Percentiles rank a stretch among this genome's conserved stretches.
Evolutionary conservation across 37 sponge, comb jelly and placozoan species (phyloP).

Genomic region (Cladorhizidae sp.): DNA sequence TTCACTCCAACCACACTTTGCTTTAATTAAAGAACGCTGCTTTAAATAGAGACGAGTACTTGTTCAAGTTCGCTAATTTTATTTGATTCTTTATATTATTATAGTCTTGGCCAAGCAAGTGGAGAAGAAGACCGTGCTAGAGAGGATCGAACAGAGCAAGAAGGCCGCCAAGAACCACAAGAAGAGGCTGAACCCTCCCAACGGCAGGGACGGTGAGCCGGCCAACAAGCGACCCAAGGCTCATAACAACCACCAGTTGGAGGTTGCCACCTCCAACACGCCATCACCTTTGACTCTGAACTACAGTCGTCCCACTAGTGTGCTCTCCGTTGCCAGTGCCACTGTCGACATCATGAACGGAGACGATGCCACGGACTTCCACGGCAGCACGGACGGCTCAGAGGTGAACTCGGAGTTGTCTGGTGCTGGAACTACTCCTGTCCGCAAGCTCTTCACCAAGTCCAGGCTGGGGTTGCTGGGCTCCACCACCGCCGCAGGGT

Average conservation of each 20-base stretch:
- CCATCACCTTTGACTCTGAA: constrained; percentile 44
- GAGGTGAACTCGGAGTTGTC: constrained; percentile 21
- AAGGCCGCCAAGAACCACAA: constrained; percentile 33
- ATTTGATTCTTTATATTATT: not conserved
- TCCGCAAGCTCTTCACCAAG: constrained; percentile 3
- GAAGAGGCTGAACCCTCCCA: constrained; percentile 30
- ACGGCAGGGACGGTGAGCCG: constrained; percentile 26
- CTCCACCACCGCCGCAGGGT: no score
- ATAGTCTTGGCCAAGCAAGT: constrained; percentile 77
- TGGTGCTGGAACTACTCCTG: constrained; percentile 22
- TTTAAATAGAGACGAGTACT: no score
- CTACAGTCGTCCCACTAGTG: constrained; percentile 41
- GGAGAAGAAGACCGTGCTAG: constrained; percentile 43
- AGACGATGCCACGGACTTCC: constrained; percentile 22
- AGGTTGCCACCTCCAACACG: constrained; percentile 6
- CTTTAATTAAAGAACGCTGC: no score
- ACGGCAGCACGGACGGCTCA: constrained; percentile 26
- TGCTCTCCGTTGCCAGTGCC: constrained; percentile 34
- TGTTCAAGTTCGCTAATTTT: not conserved
- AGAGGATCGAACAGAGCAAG: constrained; percentile 30
- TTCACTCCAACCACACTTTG: no score
- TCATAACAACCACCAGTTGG: not conserved
- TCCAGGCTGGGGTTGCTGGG: not conserved
- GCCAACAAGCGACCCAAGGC: constrained; percentile 28
- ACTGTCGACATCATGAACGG: constrained; percentile 32